phyloP scores from a whole-genome alignment of 2,797 vertebrate species.

The Neosalanx taihuensis region DNA sequence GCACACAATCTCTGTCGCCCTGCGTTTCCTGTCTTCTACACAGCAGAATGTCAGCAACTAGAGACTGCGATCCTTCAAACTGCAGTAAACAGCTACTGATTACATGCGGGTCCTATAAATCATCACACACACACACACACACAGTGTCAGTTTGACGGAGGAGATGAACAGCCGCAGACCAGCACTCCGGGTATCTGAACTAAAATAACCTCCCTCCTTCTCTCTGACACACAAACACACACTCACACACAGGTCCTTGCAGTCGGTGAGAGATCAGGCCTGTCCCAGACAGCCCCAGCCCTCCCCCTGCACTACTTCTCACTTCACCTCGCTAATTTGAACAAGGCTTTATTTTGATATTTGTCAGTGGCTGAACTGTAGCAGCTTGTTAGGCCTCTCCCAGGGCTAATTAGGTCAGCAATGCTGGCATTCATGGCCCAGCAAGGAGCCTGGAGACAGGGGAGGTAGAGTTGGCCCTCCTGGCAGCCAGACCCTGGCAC shows the following conservation, averaged over 20 bases:
- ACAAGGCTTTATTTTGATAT: slow-evolving; percentile 96
- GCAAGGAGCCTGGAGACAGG: slow-evolving; percentile 52
- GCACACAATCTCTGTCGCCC: slow-evolving; percentile 63
- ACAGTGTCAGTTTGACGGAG: no score
- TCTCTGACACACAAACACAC: slow-evolving; percentile 4
- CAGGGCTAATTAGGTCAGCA: slow-evolving; percentile 91
- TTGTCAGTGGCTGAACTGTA: slow-evolving; percentile 89
- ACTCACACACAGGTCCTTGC: neutral
- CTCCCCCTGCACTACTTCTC: slow-evolving; percentile 70
- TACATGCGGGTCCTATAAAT: neutral
- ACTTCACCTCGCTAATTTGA: slow-evolving; percentile 90
- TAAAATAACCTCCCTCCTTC: slow-evolving; percentile 84
- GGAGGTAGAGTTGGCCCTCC: slow-evolving; percentile 14
- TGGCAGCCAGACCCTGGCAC: slow-evolving; percentile 20
- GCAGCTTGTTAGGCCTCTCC: slow-evolving; percentile 90
- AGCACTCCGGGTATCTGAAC: slow-evolving; percentile 70
- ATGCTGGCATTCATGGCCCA: slow-evolving; percentile 90
- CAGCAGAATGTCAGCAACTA: no score
- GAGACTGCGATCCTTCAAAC: no score
- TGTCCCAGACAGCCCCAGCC: slow-evolving; percentile 33
- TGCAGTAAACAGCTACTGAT: neutral
- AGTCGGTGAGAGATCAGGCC: slow-evolving; percentile 42
- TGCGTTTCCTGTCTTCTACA: slow-evolving; percentile 27
- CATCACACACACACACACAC: slow-evolving; percentile 6
- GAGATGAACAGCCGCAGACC: neutral